Conservation (phyloP, 1,140 invertebrate genomes). For the Pseudobourletiella spinata region DNA sequence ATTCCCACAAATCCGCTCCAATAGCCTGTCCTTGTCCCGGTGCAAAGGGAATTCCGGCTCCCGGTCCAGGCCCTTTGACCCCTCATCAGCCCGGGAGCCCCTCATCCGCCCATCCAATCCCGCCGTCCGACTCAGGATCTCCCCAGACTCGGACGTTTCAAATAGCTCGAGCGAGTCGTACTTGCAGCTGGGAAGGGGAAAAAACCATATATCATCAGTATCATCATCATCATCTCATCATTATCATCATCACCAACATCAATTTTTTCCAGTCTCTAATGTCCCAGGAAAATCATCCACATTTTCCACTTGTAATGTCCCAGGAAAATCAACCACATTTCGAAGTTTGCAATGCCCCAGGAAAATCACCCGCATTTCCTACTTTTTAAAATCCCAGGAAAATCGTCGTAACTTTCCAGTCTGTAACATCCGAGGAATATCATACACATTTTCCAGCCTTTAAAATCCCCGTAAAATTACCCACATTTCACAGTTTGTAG, state of each 20-base stretch:
- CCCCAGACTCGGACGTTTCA: constrained; percentile 38
- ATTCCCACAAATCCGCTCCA: constrained; percentile 56
- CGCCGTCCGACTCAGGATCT: not conserved
- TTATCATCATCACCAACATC: not conserved
- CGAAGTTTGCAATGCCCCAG: not conserved
- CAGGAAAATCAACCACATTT: not conserved
- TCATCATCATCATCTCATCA: not conserved
- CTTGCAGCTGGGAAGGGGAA: constrained; percentile 50
- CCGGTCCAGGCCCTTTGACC: constrained; percentile 2
- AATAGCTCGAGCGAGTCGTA: constrained; percentile 61
- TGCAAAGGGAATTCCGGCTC: constrained; percentile 19
- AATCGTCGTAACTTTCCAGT: too few relatives aligned
- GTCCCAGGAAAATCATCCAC: not conserved
- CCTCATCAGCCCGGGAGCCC: constrained; percentile 14
- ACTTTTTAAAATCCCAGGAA: too few relatives aligned
- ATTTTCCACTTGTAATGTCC: too few relatives aligned
- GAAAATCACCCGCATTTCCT: not conserved
- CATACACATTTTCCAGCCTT: too few relatives aligned
- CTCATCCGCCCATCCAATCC: too few relatives aligned
- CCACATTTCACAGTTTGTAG: too few relatives aligned
- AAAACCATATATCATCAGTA: not conserved
- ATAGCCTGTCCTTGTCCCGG: constrained; percentile 21
- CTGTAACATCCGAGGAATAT: too few relatives aligned
- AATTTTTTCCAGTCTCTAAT: not conserved
- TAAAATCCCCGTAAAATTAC: too few relatives aligned